Evolutionary conservation across 2,797 vertebrate species (phyloP), one percentile per base, ranked within the genome.

Genomic region (Falco berigora): DNA sequence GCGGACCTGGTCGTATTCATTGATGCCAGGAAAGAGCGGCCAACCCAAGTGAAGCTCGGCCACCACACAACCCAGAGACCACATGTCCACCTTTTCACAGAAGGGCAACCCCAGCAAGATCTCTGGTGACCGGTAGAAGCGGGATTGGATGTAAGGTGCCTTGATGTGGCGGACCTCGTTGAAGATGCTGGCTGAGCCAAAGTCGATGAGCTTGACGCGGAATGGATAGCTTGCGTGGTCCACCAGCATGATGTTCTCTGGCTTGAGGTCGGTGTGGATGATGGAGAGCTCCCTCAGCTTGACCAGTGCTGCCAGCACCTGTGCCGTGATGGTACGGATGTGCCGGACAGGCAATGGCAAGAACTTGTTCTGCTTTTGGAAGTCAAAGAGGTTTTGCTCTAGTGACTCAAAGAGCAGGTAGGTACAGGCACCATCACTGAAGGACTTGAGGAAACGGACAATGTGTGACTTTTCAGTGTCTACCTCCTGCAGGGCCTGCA

Each of bases 171-270:
- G 96, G 32, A 98, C 96, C 66, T 98, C 98, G 0, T 90, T 92
- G 90, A 98, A 96, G 47, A 98, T 97, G 95, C 98, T 98, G n/a
- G 98, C 97, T 0, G 98, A 98, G 63, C 98, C 98, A 0, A 98
- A 98, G 79, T 98, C 98, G 1, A 98, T 98, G 16, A 98, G 96
- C 91, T 98, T 98, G 77, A 98, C 88, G 10, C 96, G 96, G 95
- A 98, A 98, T 2, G 98, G 98, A n/a, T 93, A 98, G 11, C 96
- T 96, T 0, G 62, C 80, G 8, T 98, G 98, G 91, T 98, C 97
- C n/a, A 98, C 98, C 85, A 98, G 75, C 98, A 98, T 98, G 90
- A 98, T 98, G 92, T 98, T 98, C 94, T 98, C 98, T 0, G 98
- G 98, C 79, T 98, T 98, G 63, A 98, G 96, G 42, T 98, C 98